Base-by-base conservation (phyloP, 2,113 vertebrate genomes). In the Alligator mississippiensis region DNA sequence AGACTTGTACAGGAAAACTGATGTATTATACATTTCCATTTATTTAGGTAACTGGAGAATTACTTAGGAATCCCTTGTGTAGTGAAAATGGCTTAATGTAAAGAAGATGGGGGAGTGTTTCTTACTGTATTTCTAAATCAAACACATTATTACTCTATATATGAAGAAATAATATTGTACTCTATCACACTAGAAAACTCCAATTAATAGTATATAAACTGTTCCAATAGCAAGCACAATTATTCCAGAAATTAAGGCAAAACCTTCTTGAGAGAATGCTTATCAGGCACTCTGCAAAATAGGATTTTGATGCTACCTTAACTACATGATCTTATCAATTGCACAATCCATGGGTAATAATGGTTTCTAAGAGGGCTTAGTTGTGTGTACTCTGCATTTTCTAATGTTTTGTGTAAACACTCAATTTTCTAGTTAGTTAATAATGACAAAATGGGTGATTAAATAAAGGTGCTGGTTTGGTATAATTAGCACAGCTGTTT, bases 401-500 rank as follows among this genome's bases (percentile, higher is more conserved):
- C 11, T 16, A 9, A 25, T 70, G 15, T 55, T 58, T 88, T 90
- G n/a, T 80, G 19, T 78, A 83, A 93, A 96, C 68, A 74, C 54
- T 62, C 59, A 27, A 78, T 90, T 93, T 92, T 14, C n/a, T 79
- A 1, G n/a, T 87, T 83, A 90, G 54, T 76, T 90, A 94, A 89
- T 91, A 96, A 86, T 79, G 90, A 87, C 74, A 47, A 90, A 94
- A 94, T 80, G 4, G 2, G 22, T 90, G 85, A 87, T 90, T 89
- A 94, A 86, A 93, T 88, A 89, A 93, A 96, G 91, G 66, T 84
- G 81, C 75, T 80, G 78, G 17, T 76, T 88, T 74, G 25, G 15
- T 77, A 61, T 77, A 92, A 92, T 83, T 78, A 93, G 89, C 77
- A 38, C 81, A 94, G 83, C 58, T 88, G 54, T 63, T 86, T 0